Conservation (phyloP, 2,888 invertebrate species). For the Drosophila suboccidentalis region DNA sequence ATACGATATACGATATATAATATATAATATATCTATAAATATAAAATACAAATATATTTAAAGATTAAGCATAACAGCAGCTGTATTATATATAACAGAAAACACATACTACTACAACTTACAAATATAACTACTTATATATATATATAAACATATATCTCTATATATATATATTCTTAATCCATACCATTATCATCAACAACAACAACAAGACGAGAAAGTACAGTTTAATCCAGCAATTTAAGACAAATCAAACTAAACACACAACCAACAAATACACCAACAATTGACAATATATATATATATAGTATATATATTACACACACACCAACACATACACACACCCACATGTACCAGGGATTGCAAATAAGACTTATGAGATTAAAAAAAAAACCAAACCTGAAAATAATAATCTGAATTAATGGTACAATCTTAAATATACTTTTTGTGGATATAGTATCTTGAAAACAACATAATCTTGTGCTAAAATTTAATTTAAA, state of each 20-base stretch:
- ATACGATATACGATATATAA: constrained; percentile 29
- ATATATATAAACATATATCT: constrained; percentile 24
- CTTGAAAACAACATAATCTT: too few species aligned
- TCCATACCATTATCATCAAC: constrained; percentile 38
- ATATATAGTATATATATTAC: constrained; percentile 42
- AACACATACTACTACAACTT: constrained; percentile 14
- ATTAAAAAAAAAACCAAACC: too few species aligned
- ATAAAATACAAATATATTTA: not conserved
- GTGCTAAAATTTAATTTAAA: too few species aligned
- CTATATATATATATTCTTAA: constrained; percentile 39
- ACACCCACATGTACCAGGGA: not conserved
- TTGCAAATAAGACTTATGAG: too few species aligned
- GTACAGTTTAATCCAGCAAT: constrained; percentile 62
- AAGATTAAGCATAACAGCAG: constrained; percentile 57
- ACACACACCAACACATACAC: constrained; percentile 32
- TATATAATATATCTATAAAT: not conserved
- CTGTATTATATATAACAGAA: constrained; percentile 64
- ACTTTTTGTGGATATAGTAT: too few species aligned
- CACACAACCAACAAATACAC: constrained; percentile 46
- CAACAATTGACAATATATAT: constrained; percentile 60
- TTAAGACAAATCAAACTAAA: constrained; percentile 77
- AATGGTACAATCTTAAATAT: too few species aligned
- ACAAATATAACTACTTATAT: constrained; percentile 21
- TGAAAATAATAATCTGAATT: too few species aligned
- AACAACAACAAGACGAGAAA: constrained; percentile 35